Percentiles rank a stretch among this genome's conserved stretches.
Conservation (phyloP, 2,113 vertebrate species). For the Otolemur garnettii region DNA sequence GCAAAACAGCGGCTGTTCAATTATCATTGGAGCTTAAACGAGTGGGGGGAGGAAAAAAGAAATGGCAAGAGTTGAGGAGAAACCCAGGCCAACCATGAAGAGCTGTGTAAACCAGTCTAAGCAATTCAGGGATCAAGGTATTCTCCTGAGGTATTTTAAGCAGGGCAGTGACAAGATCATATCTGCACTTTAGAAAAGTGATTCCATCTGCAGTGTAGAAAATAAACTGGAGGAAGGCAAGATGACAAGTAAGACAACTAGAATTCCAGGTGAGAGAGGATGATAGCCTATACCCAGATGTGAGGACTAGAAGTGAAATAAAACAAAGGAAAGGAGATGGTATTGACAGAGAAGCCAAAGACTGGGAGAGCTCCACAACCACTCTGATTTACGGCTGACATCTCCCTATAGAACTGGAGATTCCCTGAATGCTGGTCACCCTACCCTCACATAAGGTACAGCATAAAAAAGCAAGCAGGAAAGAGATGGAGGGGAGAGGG, state of each 20-base stretch:
- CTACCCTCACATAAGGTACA: neutral
- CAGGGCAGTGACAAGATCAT: neutral
- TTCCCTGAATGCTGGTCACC: neutral
- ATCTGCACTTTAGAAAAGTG: neutral
- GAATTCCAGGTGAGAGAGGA: neutral
- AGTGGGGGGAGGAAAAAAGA: neutral
- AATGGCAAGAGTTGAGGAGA: neutral
- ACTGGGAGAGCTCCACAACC: neutral
- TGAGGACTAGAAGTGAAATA: neutral
- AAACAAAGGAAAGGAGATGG: neutral
- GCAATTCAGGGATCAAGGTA: neutral
- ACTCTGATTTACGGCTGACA: neutral
- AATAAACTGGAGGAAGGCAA: neutral
- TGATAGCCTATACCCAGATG: neutral
- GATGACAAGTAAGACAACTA: neutral
- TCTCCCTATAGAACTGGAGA: neutral
- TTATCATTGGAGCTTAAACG: neutral
- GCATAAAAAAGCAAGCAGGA: neutral
- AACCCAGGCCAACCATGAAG: neutral
- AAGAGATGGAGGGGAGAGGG: neutral
- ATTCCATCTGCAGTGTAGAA: neutral
- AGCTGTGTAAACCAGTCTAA: neutral
- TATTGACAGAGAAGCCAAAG: neutral
- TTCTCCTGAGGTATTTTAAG: neutral
- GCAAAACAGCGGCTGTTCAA: too few relatives aligned